Conservation (phyloP, 2,797 vertebrate genomes). For the Phaenicophaeus curvirostris region DNA sequence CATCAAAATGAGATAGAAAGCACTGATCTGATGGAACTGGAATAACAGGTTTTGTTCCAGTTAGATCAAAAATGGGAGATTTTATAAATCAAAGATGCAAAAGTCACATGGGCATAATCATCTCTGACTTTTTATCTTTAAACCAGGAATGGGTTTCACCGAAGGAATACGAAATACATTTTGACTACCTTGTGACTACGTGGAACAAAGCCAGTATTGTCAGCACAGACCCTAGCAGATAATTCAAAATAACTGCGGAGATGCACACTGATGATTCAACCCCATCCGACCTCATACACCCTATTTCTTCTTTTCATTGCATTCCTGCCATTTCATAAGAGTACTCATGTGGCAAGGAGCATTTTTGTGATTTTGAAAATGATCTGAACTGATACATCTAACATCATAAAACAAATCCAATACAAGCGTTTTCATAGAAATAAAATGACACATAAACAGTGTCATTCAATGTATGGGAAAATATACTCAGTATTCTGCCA, state of each 20-base stretch:
- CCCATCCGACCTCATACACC: background rate
- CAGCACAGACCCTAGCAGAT: background rate
- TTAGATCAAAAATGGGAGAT: background rate
- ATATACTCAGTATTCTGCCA: background rate
- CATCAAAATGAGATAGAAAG: background rate
- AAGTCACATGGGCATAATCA: background rate
- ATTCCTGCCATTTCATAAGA: background rate
- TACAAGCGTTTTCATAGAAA: background rate
- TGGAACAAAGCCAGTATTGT: conserved; percentile 22
- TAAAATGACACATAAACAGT: background rate
- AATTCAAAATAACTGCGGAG: conserved; percentile 50
- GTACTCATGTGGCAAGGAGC: background rate
- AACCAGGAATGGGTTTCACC: background rate
- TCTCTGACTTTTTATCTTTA: background rate
- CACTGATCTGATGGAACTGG: background rate
- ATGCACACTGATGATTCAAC: background rate
- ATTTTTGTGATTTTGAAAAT: background rate
- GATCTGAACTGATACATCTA: background rate
- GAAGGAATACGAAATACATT: background rate
- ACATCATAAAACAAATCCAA: background rate
- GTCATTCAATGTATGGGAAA: background rate
- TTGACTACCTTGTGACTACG: background rate
- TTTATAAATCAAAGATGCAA: background rate
- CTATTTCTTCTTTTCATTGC: background rate
- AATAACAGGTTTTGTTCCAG: conserved; percentile 9